Conservation (phyloP, 2,888 invertebrate genomes). For the Xestia xanthographa region DNA sequence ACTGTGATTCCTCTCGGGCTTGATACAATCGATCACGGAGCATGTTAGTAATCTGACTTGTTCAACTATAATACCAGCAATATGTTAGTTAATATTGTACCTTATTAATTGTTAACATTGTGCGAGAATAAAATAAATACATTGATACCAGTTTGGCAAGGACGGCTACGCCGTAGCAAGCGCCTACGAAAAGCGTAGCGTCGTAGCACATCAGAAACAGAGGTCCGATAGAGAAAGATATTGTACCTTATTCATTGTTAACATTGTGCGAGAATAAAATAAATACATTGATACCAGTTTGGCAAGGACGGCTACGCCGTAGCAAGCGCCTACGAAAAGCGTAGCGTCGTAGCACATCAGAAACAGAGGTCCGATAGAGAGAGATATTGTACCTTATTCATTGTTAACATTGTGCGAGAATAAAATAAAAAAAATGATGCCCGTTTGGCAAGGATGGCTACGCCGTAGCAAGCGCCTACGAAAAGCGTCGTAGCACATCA, state of each 20-base stretch:
- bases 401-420: not conserved
- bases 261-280: not conserved
- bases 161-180: conserved; percentile 23
- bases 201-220: conserved; percentile 1
- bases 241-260: not conserved
- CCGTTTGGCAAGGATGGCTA: not conserved
- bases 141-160: not conserved
- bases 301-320: conserved; percentile 10
- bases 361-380: not conserved
- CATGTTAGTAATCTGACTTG: conserved; percentile 37
- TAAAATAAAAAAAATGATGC: not conserved
- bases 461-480: conserved; percentile 29
- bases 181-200: conserved; percentile 5
- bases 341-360: conserved; percentile 2
- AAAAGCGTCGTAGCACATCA: not conserved
- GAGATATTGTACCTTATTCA: not conserved
- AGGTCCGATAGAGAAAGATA: not conserved
- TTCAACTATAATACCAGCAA: conserved; percentile 31
- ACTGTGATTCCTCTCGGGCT: conserved; percentile 51
- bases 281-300: not conserved
- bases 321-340: conserved; percentile 16
- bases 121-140: not conserved
- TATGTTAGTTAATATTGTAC: not conserved
- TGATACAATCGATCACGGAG: conserved; percentile 41
- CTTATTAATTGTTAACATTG: not conserved